Conservation (phyloP, 2,797 vertebrate genomes). For the Siniperca undulata region DNA sequence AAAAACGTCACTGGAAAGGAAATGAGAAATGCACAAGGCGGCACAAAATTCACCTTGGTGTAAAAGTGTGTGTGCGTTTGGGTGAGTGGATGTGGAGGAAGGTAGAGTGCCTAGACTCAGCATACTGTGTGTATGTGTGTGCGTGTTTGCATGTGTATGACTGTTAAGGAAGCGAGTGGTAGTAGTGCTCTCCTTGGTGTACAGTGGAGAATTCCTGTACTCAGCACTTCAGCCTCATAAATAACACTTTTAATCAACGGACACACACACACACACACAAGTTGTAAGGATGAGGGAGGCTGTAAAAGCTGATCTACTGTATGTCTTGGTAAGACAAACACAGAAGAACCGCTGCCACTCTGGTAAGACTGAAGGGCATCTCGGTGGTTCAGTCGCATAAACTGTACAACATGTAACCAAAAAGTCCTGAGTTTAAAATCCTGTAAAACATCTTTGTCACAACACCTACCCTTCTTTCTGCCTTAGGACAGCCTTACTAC, state of each 20-base stretch:
- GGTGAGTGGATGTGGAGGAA: slow-evolving; percentile 4
- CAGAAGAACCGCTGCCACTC: background rate
- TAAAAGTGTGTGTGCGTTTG: slow-evolving; percentile 12
- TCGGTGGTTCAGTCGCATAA: background rate
- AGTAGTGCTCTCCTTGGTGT: slow-evolving; percentile 35
- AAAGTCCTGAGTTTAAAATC: slow-evolving; percentile 1
- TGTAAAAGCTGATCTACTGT: slow-evolving; percentile 38
- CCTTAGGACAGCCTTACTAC: slow-evolving; percentile 21
- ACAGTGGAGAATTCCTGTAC: slow-evolving; percentile 49
- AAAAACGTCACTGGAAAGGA: slow-evolving; percentile 68
- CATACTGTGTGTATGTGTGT: slow-evolving; percentile 25
- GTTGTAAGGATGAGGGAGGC: slow-evolving; percentile 24
- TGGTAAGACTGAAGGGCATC: background rate
- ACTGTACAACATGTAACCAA: background rate
- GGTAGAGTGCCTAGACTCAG: slow-evolving; percentile 45
- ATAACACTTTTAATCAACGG: slow-evolving; percentile 71
- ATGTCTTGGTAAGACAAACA: slow-evolving; percentile 20
- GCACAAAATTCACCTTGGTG: slow-evolving; percentile 51
- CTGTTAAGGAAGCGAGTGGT: slow-evolving; percentile 20
- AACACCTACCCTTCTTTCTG: background rate
- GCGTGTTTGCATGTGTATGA: slow-evolving; percentile 7
- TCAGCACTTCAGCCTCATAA: slow-evolving; percentile 71
- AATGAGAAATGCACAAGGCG: slow-evolving; percentile 62
- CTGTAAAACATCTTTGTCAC: slow-evolving; percentile 20
- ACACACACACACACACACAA: slow-evolving; percentile 23